Conservation (phyloP, 2,797 vertebrate genomes). For the Natrix natrix region DNA sequence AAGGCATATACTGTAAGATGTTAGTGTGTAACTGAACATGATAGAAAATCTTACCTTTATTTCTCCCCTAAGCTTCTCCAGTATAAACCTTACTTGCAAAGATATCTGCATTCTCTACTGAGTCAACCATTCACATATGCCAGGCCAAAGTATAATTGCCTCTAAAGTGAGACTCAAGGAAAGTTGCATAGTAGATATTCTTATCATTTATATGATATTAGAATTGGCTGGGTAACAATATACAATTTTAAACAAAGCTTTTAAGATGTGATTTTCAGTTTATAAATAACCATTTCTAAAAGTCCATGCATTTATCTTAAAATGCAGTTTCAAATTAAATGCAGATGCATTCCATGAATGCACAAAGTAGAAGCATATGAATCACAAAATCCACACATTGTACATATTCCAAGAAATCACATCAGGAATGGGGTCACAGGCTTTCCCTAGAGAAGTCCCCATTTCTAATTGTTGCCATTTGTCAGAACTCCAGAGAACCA, state of each 20-base stretch:
- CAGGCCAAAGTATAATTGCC: neutral
- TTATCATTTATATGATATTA: neutral
- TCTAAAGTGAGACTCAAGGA: neutral
- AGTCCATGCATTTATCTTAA: neutral
- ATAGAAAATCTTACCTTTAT: neutral
- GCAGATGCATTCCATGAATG: conserved; percentile 13
- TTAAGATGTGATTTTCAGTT: conserved; percentile 13
- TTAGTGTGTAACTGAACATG: neutral
- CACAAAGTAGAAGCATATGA: neutral
- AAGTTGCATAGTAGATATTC: neutral
- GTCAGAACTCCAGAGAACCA: neutral
- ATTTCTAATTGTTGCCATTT: conserved; percentile 6
- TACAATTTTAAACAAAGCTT: neutral
- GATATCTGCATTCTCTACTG: neutral
- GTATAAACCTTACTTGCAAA: neutral
- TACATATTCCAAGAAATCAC: neutral
- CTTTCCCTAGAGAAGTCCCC: neutral
- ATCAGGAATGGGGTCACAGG: neutral
- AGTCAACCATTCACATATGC: neutral
- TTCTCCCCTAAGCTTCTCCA: neutral
- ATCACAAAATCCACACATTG: neutral
- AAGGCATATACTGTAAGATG: neutral
- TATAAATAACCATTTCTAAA: conserved; percentile 3
- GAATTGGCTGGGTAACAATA: neutral
- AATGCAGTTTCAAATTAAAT: conserved; percentile 13